Evolutionary conservation across 2,888 invertebrate species (phyloP).

Genomic region (Athalia circularis): DNA sequence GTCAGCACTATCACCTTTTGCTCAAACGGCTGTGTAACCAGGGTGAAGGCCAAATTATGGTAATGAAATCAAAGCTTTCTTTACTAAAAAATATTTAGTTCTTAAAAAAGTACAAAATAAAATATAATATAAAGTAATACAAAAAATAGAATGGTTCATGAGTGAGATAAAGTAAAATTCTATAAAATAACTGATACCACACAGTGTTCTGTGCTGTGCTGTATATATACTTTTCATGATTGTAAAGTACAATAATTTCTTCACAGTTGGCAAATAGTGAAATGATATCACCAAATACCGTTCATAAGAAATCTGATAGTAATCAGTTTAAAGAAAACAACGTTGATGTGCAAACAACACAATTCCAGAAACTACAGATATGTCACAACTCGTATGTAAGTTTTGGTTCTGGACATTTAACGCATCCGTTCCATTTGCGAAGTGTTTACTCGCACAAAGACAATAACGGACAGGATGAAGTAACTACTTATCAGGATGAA

Average conservation of each 20-base stretch:
- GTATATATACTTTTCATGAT: neutral
- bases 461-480: constrained; percentile 75
- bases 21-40: constrained; percentile 70
- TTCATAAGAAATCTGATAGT: neutral
- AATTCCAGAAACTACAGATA: constrained; percentile 63
- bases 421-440: constrained; percentile 81
- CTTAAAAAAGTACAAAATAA: neutral
- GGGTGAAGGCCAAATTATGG: constrained; percentile 65
- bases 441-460: constrained; percentile 82
- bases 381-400: constrained; percentile 57
- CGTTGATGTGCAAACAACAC: constrained; percentile 54
- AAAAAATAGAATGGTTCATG: neutral
- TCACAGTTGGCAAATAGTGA: constrained; percentile 61
- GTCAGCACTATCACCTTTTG: constrained; percentile 77
- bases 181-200: neutral
- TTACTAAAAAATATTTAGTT: neutral
- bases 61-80: constrained; percentile 45
- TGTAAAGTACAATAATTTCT: constrained; percentile 10
- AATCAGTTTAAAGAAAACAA: constrained; percentile 48
- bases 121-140: constrained; percentile 5
- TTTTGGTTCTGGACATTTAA: constrained; percentile 80
- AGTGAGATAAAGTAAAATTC: neutral
- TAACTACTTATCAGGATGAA: constrained; percentile 85
- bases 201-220: neutral
- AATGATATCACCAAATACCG: neutral